A percentile compares a stretch with the other conserved stretches of the same genome.
Evolutionary conservation across 2,113 vertebrate species (phyloP).

Genomic region (Helogale parvula): DNA sequence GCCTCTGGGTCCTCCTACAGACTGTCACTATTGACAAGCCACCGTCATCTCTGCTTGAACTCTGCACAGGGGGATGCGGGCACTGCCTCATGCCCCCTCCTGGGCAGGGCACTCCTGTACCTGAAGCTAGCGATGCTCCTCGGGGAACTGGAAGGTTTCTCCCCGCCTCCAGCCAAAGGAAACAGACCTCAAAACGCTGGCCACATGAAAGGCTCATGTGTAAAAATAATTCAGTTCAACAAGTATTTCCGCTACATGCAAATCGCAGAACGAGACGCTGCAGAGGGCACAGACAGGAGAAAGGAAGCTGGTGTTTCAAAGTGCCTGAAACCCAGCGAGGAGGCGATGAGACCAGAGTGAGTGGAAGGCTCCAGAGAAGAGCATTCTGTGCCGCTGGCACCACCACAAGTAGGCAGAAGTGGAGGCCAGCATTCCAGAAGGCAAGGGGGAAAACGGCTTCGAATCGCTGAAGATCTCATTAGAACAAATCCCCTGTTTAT

Average conservation of each 20-base stretch:
- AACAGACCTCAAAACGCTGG: neutral
- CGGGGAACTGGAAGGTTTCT: slow-evolving; percentile 6
- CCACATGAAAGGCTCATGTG: neutral
- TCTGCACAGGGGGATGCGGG: neutral
- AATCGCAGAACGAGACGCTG: neutral
- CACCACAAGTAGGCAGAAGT: neutral
- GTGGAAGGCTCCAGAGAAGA: neutral
- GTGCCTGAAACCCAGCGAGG: neutral
- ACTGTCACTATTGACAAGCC: neutral
- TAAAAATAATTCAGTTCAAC: slow-evolving; percentile 51
- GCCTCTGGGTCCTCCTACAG: neutral
- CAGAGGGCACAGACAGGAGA: neutral
- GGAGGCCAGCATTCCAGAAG: neutral
- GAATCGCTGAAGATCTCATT: slow-evolving; percentile 53
- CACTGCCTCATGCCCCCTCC: neutral
- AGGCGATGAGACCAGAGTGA: neutral
- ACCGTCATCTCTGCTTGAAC: neutral
- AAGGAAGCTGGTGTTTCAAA: neutral
- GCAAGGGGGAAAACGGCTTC: neutral
- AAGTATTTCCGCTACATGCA: slow-evolving; percentile 27
- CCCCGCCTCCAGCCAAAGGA: slow-evolving; percentile 47
- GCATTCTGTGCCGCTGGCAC: neutral
- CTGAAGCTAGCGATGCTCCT: neutral
- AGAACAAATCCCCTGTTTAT: slow-evolving; percentile 66
- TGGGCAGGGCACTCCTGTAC: neutral